Evolutionary conservation across 2,888 invertebrate species (phyloP).

Genomic region (Synanthedon andrenaeformis): DNA sequence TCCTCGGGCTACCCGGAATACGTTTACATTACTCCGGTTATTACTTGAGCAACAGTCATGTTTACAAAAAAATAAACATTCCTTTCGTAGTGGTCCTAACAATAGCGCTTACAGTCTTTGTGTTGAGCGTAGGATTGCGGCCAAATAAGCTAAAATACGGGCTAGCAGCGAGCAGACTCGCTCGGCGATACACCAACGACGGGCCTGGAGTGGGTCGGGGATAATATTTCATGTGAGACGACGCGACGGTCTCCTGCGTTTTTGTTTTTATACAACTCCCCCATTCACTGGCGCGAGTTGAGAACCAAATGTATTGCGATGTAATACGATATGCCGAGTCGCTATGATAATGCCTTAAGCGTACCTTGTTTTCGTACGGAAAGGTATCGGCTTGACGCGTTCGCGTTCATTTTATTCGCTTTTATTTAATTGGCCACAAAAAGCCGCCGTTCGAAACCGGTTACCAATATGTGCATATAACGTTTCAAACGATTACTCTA

Average conservation of each 20-base stretch:
- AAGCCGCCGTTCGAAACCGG: constrained; percentile 15
- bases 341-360: constrained; percentile 17
- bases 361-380: constrained; percentile 1
- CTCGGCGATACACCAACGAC: constrained; percentile 5
- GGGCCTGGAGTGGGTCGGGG: constrained; percentile 11
- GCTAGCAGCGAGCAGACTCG: constrained; percentile 10
- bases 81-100: background rate
- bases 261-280: constrained; percentile 23
- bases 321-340: constrained; percentile 26
- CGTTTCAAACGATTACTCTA: background rate
- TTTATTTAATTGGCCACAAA: constrained; percentile 32
- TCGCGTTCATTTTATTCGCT: constrained; percentile 24
- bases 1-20: constrained; percentile 1
- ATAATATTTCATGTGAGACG: constrained; percentile 29
- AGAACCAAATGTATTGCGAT: constrained; percentile 14
- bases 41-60: background rate
- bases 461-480: background rate
- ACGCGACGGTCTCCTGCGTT: constrained; percentile 11
- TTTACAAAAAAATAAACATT: background rate
- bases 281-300: constrained; percentile 10
- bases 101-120: constrained; percentile 7
- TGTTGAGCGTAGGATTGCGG: constrained; percentile 12
- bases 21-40: background rate
- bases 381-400: constrained; percentile 1
- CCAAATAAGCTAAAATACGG: constrained; percentile 22